Evolutionary conservation across 2,888 invertebrate species (phyloP).

Genomic region (Rhagonycha fulva): DNA sequence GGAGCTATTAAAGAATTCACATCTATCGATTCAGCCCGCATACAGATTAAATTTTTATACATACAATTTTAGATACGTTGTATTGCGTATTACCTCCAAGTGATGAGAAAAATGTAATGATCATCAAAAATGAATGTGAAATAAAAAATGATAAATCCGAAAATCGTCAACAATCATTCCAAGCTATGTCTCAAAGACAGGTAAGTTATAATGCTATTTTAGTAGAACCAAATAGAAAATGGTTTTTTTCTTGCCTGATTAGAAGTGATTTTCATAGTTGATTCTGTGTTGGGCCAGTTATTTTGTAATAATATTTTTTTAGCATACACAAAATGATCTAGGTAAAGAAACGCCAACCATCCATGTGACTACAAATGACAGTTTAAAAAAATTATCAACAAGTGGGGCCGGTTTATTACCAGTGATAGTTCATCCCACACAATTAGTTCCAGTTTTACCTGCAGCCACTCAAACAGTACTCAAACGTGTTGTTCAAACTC

Average conservation of each 20-base stretch:
- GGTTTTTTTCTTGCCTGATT: neutral
- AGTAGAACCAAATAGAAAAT: neutral
- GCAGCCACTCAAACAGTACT: slow-evolving; percentile 52
- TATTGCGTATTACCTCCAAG: slow-evolving; percentile 53
- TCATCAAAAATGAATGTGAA: slow-evolving; percentile 65
- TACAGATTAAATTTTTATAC: neutral
- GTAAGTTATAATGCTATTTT: slow-evolving; percentile 31
- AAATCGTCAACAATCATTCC: slow-evolving; percentile 42
- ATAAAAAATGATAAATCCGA: slow-evolving; percentile 52
- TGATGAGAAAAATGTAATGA: slow-evolving; percentile 67
- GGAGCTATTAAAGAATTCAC: neutral
- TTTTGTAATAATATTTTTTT: slow-evolving; percentile 9
- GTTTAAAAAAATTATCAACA: slow-evolving; percentile 45
- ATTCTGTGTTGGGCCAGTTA: neutral
- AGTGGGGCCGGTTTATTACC: slow-evolving; percentile 55
- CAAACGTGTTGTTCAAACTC: slow-evolving; percentile 45
- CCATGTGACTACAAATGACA: slow-evolving; percentile 40
- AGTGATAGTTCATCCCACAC: slow-evolving; percentile 82
- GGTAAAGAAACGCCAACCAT: slow-evolving; percentile 44
- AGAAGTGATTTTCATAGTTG: neutral
- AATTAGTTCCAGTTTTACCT: slow-evolving; percentile 75
- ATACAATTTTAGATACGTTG: slow-evolving; percentile 44
- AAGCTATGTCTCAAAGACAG: slow-evolving; percentile 42
- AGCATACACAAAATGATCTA: slow-evolving; percentile 51
- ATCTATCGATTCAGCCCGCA: neutral